Evolutionary conservation across 2,888 invertebrate genomes (phyloP).

Genomic region (Baccha elongata): DNA sequence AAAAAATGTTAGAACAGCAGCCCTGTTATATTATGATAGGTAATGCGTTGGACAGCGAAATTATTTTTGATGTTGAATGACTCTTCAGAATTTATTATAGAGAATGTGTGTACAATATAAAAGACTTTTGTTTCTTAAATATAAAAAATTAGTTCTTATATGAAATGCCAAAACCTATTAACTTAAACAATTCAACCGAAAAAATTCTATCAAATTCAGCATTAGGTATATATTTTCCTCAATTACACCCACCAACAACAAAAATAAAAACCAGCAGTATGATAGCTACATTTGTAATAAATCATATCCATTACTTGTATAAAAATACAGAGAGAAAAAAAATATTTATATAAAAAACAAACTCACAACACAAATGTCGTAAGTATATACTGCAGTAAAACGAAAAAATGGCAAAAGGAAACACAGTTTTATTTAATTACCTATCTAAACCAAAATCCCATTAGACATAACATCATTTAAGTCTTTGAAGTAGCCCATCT

Average conservation of each 20-base stretch:
- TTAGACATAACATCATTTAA: constrained; percentile 45
- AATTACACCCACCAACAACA: background rate
- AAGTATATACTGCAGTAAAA: background rate
- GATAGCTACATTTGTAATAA: constrained; percentile 7
- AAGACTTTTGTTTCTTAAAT: no score
- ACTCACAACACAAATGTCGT: background rate
- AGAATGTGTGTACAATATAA: no score
- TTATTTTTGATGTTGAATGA: no score
- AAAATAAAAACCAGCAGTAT: background rate
- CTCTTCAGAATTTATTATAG: no score
- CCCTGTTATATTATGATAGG: no score
- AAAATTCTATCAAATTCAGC: no score
- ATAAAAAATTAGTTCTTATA: no score
- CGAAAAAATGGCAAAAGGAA: background rate
- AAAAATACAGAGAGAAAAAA: background rate
- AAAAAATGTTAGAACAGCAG: no score
- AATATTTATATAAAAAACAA: background rate
- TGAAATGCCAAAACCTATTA: no score
- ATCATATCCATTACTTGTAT: constrained; percentile 3
- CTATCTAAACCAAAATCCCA: constrained; percentile 51
- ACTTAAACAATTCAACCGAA: no score
- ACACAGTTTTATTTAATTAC: constrained; percentile 53
- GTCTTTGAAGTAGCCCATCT: constrained; percentile 44
- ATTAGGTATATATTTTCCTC: no score
- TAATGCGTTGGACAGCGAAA: no score